Percentiles rank a stretch among this genome's conserved stretches.
Evolutionary conservation across 2,113 vertebrate genomes (phyloP).

Genomic region (Gobiocypris rarus): DNA sequence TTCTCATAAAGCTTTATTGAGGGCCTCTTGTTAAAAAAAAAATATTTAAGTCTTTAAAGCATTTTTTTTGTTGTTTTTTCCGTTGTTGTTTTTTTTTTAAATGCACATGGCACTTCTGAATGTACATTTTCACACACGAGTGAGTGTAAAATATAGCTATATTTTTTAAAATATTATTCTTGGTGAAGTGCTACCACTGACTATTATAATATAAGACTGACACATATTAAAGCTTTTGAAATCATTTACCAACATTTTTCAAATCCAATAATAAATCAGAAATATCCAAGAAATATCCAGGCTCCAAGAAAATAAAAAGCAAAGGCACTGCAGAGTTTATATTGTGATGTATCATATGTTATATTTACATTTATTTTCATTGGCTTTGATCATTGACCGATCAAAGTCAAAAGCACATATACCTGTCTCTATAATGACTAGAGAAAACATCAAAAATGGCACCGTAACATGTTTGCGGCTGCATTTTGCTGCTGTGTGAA

Average conservation of each 20-base stretch:
- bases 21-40: no score
- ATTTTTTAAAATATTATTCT: not conserved
- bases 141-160: no score
- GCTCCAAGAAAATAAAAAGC: not conserved
- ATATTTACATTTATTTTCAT: not conserved
- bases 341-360: not conserved
- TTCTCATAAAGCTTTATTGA: not conserved
- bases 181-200: not conserved
- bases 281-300: no score
- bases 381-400: not conserved
- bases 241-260: not conserved
- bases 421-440: not conserved
- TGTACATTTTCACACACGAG: not conserved
- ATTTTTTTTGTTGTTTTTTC: no score
- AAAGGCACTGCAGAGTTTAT: not conserved
- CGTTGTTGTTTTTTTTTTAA: no score
- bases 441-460: not conserved
- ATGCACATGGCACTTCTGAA: not conserved
- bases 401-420: not conserved
- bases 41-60: no score
- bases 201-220: not conserved
- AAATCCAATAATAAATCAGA: not conserved
- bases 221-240: not conserved
- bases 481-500: not conserved
- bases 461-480: not conserved